These are phyloP conservation scores for Gopherus flavomarginatus DNA, from an alignment of 2,113 vertebrate genomes.

Conservation along the genomic window DNA sequence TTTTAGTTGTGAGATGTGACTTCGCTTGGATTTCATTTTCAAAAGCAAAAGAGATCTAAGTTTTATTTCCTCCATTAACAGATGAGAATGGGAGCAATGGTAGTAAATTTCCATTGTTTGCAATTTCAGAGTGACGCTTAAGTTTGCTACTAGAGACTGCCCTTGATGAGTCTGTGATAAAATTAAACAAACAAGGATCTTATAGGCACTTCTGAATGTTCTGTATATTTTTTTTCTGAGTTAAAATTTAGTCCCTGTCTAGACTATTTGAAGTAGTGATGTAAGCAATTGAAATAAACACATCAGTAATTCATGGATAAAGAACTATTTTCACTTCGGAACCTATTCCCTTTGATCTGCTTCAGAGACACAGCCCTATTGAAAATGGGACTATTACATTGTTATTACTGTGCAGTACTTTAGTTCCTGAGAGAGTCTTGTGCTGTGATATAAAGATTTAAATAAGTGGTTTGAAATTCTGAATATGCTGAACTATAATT, in stretches of 20 bases:
- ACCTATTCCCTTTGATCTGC: not conserved
- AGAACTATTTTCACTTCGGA: not conserved
- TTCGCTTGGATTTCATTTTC: not conserved
- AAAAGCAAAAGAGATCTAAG: not conserved
- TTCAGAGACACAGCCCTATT: not conserved
- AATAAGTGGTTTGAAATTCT: not conserved
- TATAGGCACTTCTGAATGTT: not conserved
- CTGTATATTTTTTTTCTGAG: not conserved
- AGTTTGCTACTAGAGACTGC: not conserved
- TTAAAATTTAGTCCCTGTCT: not conserved
- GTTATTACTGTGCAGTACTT: not conserved
- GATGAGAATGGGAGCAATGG: not conserved
- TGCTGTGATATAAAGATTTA: not conserved
- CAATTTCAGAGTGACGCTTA: not conserved
- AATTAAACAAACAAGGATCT: not conserved
- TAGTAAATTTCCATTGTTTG: not conserved
- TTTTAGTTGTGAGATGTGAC: not conserved
- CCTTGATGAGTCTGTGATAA: not conserved
- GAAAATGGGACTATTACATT: not conserved
- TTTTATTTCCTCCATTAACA: not conserved
- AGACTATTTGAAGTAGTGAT: not conserved
- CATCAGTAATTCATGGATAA: not conserved
- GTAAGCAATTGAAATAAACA: not conserved
- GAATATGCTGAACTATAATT: not conserved
- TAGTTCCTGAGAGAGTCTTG: not conserved